Base-by-base conservation (phyloP, 2,113 vertebrate species). In the Promerops cafer region DNA sequence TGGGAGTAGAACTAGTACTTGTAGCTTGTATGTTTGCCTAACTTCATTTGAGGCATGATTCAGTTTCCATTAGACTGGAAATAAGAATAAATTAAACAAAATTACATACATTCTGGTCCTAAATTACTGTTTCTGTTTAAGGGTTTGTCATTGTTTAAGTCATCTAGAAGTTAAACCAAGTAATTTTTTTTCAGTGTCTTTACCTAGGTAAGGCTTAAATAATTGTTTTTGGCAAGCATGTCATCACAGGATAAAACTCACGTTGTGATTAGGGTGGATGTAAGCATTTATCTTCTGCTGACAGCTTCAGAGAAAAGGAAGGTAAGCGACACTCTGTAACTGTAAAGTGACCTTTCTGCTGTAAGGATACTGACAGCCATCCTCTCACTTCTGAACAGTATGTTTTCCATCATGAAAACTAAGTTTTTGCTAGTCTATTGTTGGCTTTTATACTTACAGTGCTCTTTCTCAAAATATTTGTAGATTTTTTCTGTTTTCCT, bases 231-330 rank as follows among this genome's bases (percentile, higher is more conserved):
- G 49, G 23, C n/a, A 97, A 96, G 20, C 35, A 54, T 87, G 52
- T 82, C 47, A 90, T 89, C 77, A 68, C 28, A 83, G 70, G 82
- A 75, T 63, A 92, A 89, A 95, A 92, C 27, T 93, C 61, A 31
- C 79, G 54, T 76, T 83, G 31, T 93, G 83, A 91, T 96, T 70
- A 90, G 54, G 16, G 45, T 94, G 52, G 30, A 68, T 83, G 56
- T 85, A 87, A 57, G 47, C 40, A 93, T 96, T 97, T 92, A 81
- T 96, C 85, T 95, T 96, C 74, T 83, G 47, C 56, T 80, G 91
- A 89, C 87, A 94, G 44, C 61, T 91, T 93, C 78, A 90, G 63
- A 96, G 22, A 93, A 93, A 85, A 84, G 35, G 69, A 89, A 94
- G 82, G 68, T 91, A 95, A 94, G 79, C 89, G 91, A 77, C 5